These are phyloP conservation scores for Hestina assimilis DNA, from an alignment of 1,140 invertebrate species.

Conservation along the genomic window DNA sequence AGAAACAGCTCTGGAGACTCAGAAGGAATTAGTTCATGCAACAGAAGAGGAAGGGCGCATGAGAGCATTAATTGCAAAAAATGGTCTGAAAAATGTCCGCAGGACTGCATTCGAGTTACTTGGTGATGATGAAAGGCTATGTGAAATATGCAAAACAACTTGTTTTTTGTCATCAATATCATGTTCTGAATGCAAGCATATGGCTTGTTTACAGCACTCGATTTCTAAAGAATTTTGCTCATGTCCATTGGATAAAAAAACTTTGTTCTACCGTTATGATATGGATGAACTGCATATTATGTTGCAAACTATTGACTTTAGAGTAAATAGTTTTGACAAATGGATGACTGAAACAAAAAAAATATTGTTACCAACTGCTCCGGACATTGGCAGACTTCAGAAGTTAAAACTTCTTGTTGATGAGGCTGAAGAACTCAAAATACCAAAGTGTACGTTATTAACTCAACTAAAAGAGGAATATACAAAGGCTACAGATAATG, in stretches of 20 bases:
- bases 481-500: constrained; percentile 58
- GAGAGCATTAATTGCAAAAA: constrained; percentile 85
- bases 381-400: constrained; percentile 82
- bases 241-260: constrained; percentile 89
- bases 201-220: constrained; percentile 94
- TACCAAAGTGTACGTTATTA: constrained; percentile 72
- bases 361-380: constrained; percentile 87
- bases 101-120: constrained; percentile 95
- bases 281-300: constrained; percentile 95
- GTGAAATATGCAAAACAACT: constrained; percentile 97
- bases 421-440: constrained; percentile 73
- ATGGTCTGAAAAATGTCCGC: constrained; percentile 91
- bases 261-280: constrained; percentile 93
- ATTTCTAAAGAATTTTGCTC: constrained; percentile 85
- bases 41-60: constrained; percentile 88
- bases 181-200: constrained; percentile 88
- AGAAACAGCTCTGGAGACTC: constrained; percentile 89
- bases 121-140: constrained; percentile 97
- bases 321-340: constrained; percentile 94
- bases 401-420: constrained; percentile 79
- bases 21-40: constrained; percentile 92
- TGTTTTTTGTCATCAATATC: constrained; percentile 97
- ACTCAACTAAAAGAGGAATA: constrained; percentile 66
- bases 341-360: constrained; percentile 93
- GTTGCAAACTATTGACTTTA: constrained; percentile 92